A percentile compares a stretch with the other conserved stretches of the same genome.
Conservation (phyloP, 1,140 invertebrate species). For the Drosophila ercepeae region DNA sequence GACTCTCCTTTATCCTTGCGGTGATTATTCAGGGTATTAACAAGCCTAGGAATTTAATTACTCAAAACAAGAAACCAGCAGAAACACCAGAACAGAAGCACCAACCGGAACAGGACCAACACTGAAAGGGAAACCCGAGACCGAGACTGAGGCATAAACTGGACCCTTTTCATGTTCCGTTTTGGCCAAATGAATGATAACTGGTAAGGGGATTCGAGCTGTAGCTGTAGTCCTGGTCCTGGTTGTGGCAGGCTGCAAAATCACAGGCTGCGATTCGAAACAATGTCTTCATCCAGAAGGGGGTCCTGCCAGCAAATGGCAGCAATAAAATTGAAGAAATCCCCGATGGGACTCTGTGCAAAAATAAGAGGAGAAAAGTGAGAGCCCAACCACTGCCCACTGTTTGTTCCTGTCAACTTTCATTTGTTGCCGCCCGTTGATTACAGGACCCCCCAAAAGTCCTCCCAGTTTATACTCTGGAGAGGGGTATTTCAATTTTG, state of each 20-base stretch:
- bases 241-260: constrained; percentile 15
- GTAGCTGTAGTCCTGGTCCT: too few species aligned
- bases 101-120: constrained; percentile 3
- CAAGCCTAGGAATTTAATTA: constrained; percentile 50
- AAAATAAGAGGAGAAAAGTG: constrained; percentile 1
- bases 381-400: constrained; percentile 23
- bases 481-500: not conserved
- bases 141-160: constrained; percentile 24
- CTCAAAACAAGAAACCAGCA: constrained; percentile 21
- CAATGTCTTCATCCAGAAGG: constrained; percentile 47
- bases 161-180: constrained; percentile 45
- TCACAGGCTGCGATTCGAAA: constrained; percentile 38
- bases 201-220: not conserved
- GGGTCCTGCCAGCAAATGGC: constrained; percentile 35
- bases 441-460: constrained; percentile 34
- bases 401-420: constrained; percentile 65
- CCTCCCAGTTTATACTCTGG: not conserved
- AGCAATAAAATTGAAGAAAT: constrained; percentile 65
- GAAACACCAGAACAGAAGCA: constrained; percentile 12
- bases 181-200: constrained; percentile 43
- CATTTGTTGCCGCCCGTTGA: constrained; percentile 62
- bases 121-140: constrained; percentile 14
- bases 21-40: constrained; percentile 47
- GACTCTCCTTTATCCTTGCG: constrained; percentile 20
- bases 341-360: constrained; percentile 24